phyloP scores from a whole-genome alignment of 2,888 invertebrate species.

The Teleogryllus oceanicus region DNA sequence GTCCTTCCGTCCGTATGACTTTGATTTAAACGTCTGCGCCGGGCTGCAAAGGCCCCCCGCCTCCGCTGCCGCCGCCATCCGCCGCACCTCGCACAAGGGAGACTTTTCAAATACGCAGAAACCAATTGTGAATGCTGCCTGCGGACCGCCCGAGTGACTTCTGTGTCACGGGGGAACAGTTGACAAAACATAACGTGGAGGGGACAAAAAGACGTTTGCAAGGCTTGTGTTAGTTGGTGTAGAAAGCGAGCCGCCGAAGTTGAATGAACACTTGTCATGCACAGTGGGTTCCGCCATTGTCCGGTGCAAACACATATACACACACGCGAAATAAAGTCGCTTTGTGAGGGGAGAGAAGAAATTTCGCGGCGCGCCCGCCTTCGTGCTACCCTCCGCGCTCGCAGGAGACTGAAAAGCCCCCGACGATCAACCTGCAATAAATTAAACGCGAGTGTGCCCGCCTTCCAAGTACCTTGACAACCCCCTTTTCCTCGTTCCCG shows the following conservation, averaged over 20 bases:
- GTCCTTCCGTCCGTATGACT: neutral
- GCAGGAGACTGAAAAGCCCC: neutral
- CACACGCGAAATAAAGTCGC: constrained; percentile 18
- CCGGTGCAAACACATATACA: neutral
- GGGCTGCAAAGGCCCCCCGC: neutral
- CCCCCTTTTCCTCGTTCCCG: too few species aligned
- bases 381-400: neutral
- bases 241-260: neutral
- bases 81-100: neutral
- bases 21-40: neutral
- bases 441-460: too few species aligned
- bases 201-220: neutral
- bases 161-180: neutral
- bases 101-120: neutral
- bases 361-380: neutral
- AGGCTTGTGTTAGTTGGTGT: neutral
- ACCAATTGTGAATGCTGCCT: neutral
- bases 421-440: neutral
- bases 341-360: constrained; percentile 5
- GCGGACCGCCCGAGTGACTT: constrained; percentile 18
- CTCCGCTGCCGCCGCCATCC: too few species aligned
- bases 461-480: too few species aligned
- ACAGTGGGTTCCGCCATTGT: constrained; percentile 7
- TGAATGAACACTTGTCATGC: neutral
- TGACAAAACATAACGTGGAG: neutral